These are phyloP conservation scores for Monodelphis domestica DNA, from an alignment of 2,797 vertebrate species.

Conservation along the genomic window DNA sequence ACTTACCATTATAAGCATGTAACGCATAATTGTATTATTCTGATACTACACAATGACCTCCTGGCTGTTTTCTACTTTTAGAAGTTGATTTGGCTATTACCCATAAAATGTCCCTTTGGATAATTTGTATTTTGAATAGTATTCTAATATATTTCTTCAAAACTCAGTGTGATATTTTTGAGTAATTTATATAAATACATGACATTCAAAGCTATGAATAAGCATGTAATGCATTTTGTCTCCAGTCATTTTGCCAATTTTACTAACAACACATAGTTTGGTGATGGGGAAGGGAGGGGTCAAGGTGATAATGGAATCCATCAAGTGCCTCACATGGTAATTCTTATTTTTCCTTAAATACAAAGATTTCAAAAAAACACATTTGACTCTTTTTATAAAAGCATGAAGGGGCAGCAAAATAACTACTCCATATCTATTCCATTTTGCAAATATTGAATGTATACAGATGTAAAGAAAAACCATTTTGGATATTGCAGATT, in stretches of 20 bases:
- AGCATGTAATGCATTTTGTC: conserved; percentile 74
- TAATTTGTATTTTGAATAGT: conserved; percentile 59
- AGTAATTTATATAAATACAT: conserved; percentile 56
- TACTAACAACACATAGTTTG: conserved; percentile 69
- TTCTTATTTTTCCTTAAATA: conserved; percentile 55
- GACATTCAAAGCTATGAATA: conserved; percentile 71
- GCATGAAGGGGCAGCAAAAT: conserved; percentile 31
- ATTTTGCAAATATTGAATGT: conserved; percentile 22
- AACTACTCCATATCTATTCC: conserved; percentile 43
- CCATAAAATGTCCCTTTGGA: conserved; percentile 73
- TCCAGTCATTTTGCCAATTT: conserved; percentile 74
- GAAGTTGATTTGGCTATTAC: conserved; percentile 67
- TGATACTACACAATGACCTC: conserved; percentile 63
- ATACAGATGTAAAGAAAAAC: conserved; percentile 35
- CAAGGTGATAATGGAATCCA: conserved; percentile 57
- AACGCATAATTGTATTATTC: conserved; percentile 50
- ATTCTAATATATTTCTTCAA: conserved; percentile 41
- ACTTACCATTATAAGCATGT: conserved; percentile 50
- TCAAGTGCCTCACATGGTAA: conserved; percentile 53
- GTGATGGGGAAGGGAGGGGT: neutral
- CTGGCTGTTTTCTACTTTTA: conserved; percentile 59
- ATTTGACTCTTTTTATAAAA: conserved; percentile 42
- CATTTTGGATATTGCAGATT: conserved; percentile 23
- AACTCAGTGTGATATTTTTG: conserved; percentile 35
- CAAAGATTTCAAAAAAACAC: conserved; percentile 58